These are phyloP conservation scores for Stichodactyla mertensii DNA, from an alignment of 64 coral and sea anemone species.

Conservation along the genomic window DNA sequence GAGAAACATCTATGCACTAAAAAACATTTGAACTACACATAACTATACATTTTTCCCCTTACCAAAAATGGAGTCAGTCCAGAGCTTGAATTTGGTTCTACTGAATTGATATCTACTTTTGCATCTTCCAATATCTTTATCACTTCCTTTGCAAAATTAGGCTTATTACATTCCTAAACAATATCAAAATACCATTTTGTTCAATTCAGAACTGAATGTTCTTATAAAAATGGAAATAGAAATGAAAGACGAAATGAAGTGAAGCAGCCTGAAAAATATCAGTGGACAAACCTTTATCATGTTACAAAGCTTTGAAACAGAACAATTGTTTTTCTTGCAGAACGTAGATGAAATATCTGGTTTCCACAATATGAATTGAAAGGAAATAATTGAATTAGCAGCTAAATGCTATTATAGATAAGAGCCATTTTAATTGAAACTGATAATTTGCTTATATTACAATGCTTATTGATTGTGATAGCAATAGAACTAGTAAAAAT, in stretches of 20 bases:
- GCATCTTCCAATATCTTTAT: constrained; percentile 36
- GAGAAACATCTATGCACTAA: too few relatives aligned
- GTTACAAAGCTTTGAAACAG: constrained; percentile 14
- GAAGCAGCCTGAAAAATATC: not conserved
- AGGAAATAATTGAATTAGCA: too few relatives aligned
- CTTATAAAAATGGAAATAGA: not conserved
- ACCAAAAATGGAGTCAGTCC: constrained; percentile 55
- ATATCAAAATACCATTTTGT: not conserved
- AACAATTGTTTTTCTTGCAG: not conserved
- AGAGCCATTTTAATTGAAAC: too few relatives aligned
- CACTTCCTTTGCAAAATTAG: constrained; percentile 24
- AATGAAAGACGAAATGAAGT: not conserved
- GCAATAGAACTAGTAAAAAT: too few relatives aligned
- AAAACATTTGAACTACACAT: not conserved
- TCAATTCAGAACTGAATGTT: too few relatives aligned
- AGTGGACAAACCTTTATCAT: constrained; percentile 44
- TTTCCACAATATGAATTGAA: not conserved
- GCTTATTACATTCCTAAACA: constrained; percentile 33
- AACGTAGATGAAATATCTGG: not conserved
- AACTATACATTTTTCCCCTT: not conserved
- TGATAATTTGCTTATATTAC: too few relatives aligned
- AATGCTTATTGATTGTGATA: too few relatives aligned
- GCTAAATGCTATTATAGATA: too few relatives aligned
- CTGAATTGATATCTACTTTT: constrained; percentile 42
- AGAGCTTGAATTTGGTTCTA: constrained; percentile 40